Percentiles rank a stretch among this genome's conserved stretches.
These are phyloP conservation scores for Macrosoma leucophasiata DNA, from an alignment of 2,888 invertebrate species.

Conservation along the genomic window DNA sequence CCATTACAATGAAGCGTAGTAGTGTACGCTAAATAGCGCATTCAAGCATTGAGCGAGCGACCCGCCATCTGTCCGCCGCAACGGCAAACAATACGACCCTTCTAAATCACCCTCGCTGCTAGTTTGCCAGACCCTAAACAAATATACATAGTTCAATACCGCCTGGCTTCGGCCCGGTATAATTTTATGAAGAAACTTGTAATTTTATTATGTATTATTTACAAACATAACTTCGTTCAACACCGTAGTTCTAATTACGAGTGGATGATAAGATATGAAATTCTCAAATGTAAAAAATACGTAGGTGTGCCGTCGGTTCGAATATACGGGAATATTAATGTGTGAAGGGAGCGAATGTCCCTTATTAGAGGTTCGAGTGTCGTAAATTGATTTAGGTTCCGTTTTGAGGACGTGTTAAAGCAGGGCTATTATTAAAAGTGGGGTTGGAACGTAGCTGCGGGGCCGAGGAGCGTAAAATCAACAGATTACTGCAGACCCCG, in stretches of 20 bases:
- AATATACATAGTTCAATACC: constrained; percentile 49
- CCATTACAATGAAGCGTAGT: constrained; percentile 71
- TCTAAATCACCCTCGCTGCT: constrained; percentile 58
- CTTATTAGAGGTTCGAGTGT: constrained; percentile 34
- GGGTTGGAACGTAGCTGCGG: constrained; percentile 43
- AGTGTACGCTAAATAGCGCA: constrained; percentile 72
- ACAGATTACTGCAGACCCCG: constrained; percentile 68
- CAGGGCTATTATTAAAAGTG: constrained; percentile 64
- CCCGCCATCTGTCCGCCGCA: constrained; percentile 69
- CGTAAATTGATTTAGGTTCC: constrained; percentile 42
- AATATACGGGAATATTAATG: constrained; percentile 28
- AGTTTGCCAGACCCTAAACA: constrained; percentile 65
- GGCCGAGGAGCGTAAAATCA: constrained; percentile 70
- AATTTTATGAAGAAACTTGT: constrained; percentile 28
- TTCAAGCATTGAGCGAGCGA: constrained; percentile 60
- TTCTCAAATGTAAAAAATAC: too few relatives aligned
- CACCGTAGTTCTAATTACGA: constrained; percentile 26
- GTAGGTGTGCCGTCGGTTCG: constrained; percentile 8
- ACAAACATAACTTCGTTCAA: constrained; percentile 16
- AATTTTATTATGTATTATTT: constrained; percentile 17
- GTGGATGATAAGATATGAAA: too few relatives aligned
- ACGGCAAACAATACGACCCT: constrained; percentile 63
- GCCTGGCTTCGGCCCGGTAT: constrained; percentile 23
- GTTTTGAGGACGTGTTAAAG: constrained; percentile 61
- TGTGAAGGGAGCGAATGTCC: constrained; percentile 40